Percentiles rank a stretch among this genome's conserved stretches.
phyloP scores from a whole-genome alignment of 2,113 vertebrate species.

The Phodopus roborovskii region DNA sequence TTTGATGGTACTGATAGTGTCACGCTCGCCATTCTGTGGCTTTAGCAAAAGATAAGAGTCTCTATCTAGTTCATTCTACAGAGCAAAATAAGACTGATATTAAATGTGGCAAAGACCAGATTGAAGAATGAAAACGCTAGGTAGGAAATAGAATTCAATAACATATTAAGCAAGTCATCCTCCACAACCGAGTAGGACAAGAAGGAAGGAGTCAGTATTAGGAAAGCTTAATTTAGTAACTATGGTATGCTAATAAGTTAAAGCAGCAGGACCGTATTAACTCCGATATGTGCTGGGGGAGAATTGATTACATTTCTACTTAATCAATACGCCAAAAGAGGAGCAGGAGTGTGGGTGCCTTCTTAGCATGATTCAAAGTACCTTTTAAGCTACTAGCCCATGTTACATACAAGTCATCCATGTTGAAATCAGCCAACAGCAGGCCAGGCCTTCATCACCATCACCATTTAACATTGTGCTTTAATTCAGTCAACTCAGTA shows the following conservation, averaged over 20 bases:
- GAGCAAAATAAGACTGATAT: constrained; percentile 59
- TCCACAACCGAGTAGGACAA: constrained; percentile 44
- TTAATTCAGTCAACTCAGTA: not conserved
- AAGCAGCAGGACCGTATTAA: constrained; percentile 41
- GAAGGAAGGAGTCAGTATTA: constrained; percentile 34
- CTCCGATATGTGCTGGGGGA: constrained; percentile 26
- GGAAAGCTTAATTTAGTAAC: constrained; percentile 72
- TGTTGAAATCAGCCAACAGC: not conserved
- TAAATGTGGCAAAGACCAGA: constrained; percentile 46
- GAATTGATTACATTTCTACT: constrained; percentile 66
- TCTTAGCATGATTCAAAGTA: constrained; percentile 45
- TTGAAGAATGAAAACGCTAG: constrained; percentile 49
- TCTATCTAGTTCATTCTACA: constrained; percentile 35
- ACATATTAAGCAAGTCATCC: constrained; percentile 66
- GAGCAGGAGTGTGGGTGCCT: constrained; percentile 4
- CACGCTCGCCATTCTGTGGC: not conserved
- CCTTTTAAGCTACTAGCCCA: constrained; percentile 34
- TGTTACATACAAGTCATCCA: not conserved
- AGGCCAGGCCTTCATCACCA: not conserved
- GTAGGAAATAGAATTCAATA: constrained; percentile 63
- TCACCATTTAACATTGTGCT: not conserved
- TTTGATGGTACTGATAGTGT: constrained; percentile 53
- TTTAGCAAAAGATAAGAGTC: constrained; percentile 58
- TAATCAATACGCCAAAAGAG: constrained; percentile 62
- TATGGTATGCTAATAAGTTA: constrained; percentile 57